A percentile compares a stretch with the other conserved stretches of the same genome.
These are phyloP conservation scores for Oreochromis tanganicae DNA, from an alignment of 2,113 vertebrate genomes.

Conservation along the genomic window DNA sequence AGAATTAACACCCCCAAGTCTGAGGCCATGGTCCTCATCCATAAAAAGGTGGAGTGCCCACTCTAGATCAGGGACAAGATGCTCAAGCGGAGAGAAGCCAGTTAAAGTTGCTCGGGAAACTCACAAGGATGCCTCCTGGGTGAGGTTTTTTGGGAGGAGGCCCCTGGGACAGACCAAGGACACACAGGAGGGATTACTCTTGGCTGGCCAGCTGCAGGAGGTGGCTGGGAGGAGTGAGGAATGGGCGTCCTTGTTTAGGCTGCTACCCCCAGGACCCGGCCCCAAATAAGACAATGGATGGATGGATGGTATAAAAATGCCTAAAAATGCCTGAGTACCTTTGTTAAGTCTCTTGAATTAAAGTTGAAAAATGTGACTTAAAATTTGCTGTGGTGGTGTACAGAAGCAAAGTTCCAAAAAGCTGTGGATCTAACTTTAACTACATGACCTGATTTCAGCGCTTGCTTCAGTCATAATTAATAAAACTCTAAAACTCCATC, in stretches of 20 bases:
- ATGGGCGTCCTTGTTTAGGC: background rate
- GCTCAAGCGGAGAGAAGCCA: background rate
- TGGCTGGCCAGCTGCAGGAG: background rate
- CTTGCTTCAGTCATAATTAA: background rate
- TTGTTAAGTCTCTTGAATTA: background rate
- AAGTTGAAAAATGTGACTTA: background rate
- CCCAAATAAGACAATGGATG: background rate
- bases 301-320: background rate
- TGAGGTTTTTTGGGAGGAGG: background rate
- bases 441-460: background rate
- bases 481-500: background rate
- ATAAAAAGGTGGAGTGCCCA: background rate
- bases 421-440: background rate
- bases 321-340: background rate
- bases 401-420: background rate
- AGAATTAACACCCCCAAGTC: background rate
- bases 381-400: background rate
- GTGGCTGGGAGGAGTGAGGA: background rate
- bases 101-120: background rate
- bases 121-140: background rate
- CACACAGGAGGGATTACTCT: background rate
- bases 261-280: background rate
- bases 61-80: background rate
- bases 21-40: background rate
- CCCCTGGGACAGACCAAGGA: background rate